Percentiles rank a stretch among this genome's conserved stretches.
Conservation (phyloP, 2,888 invertebrate genomes). For the Tuberolachnus salignus region DNA sequence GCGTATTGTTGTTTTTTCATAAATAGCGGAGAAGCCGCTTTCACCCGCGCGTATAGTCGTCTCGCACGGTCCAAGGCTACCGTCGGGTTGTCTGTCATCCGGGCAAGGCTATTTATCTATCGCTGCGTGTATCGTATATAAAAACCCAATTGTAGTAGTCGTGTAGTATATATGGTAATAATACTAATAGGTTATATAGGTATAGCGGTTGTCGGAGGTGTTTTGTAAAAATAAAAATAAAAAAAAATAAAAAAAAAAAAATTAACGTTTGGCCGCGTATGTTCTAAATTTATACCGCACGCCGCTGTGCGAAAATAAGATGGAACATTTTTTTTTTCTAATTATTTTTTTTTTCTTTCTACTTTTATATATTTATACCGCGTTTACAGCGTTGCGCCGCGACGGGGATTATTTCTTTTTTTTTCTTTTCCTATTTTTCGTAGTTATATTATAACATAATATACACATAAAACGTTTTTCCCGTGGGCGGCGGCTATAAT, state of each 20-base stretch:
- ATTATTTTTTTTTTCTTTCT: neutral
- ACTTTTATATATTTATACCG: too few species aligned
- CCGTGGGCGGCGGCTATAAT: too few species aligned
- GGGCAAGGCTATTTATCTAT: slow-evolving; percentile 50
- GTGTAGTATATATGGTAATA: neutral
- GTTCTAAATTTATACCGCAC: slow-evolving; percentile 6
- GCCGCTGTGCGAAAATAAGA: too few species aligned
- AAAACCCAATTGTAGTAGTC: neutral
- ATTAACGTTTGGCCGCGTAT: neutral
- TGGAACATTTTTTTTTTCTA: too few species aligned
- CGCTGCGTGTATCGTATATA: neutral
- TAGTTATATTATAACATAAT: too few species aligned
- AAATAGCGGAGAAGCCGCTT: slow-evolving; percentile 47
- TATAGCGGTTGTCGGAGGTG: slow-evolving; percentile 4
- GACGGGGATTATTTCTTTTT: too few species aligned
- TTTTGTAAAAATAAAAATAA: neutral
- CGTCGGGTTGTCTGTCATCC: slow-evolving; percentile 53
- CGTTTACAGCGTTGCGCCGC: too few species aligned
- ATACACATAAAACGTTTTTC: too few species aligned
- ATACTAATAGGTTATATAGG: neutral
- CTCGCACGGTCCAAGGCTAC: slow-evolving; percentile 37
- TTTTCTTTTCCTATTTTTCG: too few species aligned
- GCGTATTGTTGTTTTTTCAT: slow-evolving; percentile 41
- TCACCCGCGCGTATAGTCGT: slow-evolving; percentile 37
- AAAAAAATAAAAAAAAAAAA: neutral